Evolutionary conservation across 1,140 invertebrate species (phyloP).

Genomic region (Mesaphorura yosii): DNA sequence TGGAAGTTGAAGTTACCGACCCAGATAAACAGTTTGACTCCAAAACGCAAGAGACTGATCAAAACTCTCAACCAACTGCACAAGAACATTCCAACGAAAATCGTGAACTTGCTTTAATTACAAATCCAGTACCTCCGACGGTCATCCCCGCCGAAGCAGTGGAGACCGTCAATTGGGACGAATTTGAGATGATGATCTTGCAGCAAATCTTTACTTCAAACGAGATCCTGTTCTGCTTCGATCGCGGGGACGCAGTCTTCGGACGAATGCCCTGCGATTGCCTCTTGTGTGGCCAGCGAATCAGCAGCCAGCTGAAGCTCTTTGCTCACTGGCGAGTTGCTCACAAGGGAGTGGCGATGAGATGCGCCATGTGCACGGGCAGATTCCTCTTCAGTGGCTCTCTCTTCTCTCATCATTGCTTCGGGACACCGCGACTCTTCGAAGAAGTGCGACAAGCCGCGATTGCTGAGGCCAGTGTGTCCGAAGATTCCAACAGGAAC

Average conservation of each 20-base stretch:
- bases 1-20: not conserved
- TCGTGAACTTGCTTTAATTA: not conserved
- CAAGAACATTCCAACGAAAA: not conserved
- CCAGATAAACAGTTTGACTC: not conserved
- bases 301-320: conserved; percentile 12
- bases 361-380: conserved; percentile 29
- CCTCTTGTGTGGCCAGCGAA: conserved; percentile 21
- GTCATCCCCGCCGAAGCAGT: not conserved
- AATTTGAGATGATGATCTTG: conserved; percentile 19
- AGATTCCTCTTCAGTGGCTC: conserved; percentile 28
- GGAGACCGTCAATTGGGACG: not conserved
- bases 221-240: conserved; percentile 11
- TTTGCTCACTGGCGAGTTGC: conserved; percentile 27
- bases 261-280: conserved; percentile 26
- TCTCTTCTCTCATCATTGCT: conserved; percentile 27
- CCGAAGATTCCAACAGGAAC: not conserved
- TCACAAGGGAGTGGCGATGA: conserved; percentile 23
- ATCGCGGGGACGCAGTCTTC: conserved; percentile 2
- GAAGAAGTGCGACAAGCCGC: not conserved
- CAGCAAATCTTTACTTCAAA: conserved; percentile 24
- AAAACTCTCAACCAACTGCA: too few relatives aligned
- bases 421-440: conserved; percentile 26
- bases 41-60: not conserved
- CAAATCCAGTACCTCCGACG: not conserved
- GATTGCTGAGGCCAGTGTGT: not conserved